Evolutionary conservation across 2,888 invertebrate genomes (phyloP).

Genomic region (Druceiella hillmani): DNA sequence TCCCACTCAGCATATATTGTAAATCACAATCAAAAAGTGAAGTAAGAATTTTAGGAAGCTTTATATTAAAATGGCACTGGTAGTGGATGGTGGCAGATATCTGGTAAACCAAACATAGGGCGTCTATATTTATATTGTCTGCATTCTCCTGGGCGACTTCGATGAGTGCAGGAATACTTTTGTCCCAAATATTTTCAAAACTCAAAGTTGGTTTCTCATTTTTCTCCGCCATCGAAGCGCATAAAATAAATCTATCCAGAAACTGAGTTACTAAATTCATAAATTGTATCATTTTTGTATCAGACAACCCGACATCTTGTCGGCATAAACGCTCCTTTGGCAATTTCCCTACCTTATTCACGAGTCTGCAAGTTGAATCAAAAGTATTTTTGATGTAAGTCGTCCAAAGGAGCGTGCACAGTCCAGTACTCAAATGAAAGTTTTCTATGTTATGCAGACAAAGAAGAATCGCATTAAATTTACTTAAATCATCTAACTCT

Average conservation of each 20-base stretch:
- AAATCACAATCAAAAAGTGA: constrained; percentile 72
- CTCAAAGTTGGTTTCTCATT: constrained; percentile 40
- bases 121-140: constrained; percentile 65
- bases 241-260: constrained; percentile 41
- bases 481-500: constrained; percentile 57
- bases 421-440: constrained; percentile 65
- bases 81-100: constrained; percentile 71
- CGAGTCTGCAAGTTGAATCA: constrained; percentile 68
- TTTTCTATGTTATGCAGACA: constrained; percentile 64
- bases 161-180: constrained; percentile 62
- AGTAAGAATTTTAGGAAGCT: constrained; percentile 64
- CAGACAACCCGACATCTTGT: constrained; percentile 69
- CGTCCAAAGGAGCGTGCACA: constrained; percentile 84
- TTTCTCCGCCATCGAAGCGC: constrained; percentile 35
- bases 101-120: constrained; percentile 77
- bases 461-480: constrained; percentile 64
- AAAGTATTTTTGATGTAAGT: constrained; percentile 79
- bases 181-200: constrained; percentile 64
- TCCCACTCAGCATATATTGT: constrained; percentile 52
- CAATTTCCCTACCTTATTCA: constrained; percentile 76
- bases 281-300: constrained; percentile 52
- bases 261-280: constrained; percentile 43
- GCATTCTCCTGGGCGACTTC: constrained; percentile 76
- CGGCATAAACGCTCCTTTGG: constrained; percentile 80
- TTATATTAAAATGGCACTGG: constrained; percentile 72